Evolutionary conservation across 2,888 invertebrate species (phyloP).

Genomic region (Chrysomela aeneicollis): DNA sequence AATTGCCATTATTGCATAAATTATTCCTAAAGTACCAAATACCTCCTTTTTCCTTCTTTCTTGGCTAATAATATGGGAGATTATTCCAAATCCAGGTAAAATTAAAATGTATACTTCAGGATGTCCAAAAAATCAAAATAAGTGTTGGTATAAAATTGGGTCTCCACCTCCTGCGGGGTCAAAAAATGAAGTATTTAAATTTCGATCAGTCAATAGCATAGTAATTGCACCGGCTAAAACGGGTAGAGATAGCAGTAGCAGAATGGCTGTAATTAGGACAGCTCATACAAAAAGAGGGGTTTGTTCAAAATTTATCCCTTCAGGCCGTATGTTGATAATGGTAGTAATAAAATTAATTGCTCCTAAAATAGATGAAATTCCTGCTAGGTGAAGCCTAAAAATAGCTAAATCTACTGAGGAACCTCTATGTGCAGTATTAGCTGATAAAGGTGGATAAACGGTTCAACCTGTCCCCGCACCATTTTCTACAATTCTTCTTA

Average conservation of each 20-base stretch:
- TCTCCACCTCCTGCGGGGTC: constrained; percentile 83
- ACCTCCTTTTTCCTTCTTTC: constrained; percentile 65
- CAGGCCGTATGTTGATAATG: constrained; percentile 74
- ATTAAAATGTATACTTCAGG: constrained; percentile 82
- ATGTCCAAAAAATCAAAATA: constrained; percentile 90
- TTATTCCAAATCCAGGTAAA: constrained; percentile 69
- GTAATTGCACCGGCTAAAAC: constrained; percentile 83
- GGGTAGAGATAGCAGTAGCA: constrained; percentile 74
- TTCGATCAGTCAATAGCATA: constrained; percentile 80
- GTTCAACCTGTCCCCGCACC: constrained; percentile 84
- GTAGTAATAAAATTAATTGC: constrained; percentile 84
- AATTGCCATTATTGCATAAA: constrained; percentile 78
- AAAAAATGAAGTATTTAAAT: constrained; percentile 83
- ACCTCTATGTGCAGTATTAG: constrained; percentile 25
- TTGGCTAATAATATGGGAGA: constrained; percentile 79
- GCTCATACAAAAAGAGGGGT: constrained; percentile 79
- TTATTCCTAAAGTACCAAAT: constrained; percentile 27
- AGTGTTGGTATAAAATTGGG: constrained; percentile 81
- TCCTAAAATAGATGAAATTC: constrained; percentile 77
- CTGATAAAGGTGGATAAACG: constrained; percentile 34
- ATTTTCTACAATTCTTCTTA: constrained; percentile 71
- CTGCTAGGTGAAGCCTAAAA: constrained; percentile 79
- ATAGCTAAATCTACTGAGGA: constrained; percentile 73
- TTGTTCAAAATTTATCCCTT: constrained; percentile 69
- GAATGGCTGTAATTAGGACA: constrained; percentile 70